A percentile compares a stretch with the other conserved stretches of the same genome.
phyloP scores from a whole-genome alignment of 1,140 invertebrate species.

The Aphidius ervi region DNA sequence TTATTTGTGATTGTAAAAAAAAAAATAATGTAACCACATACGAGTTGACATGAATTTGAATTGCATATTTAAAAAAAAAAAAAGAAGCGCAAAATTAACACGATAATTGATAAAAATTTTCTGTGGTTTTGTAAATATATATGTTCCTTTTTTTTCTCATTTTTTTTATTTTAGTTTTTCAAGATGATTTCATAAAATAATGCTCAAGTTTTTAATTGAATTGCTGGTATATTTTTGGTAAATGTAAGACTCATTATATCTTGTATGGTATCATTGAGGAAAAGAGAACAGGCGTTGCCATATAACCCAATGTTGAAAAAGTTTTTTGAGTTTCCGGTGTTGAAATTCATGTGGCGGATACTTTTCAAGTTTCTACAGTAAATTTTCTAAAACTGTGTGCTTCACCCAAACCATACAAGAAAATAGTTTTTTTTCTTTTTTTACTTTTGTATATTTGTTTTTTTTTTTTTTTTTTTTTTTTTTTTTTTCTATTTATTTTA shows the following conservation, averaged over 20 bases:
- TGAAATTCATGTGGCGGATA: slow-evolving; percentile 17
- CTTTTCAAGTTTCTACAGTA: slow-evolving; percentile 15
- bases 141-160: too few species aligned
- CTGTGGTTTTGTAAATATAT: neutral
- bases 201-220: too few species aligned
- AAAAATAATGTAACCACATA: slow-evolving; percentile 17
- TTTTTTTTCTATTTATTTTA: neutral
- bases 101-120: neutral
- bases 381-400: slow-evolving; percentile 15
- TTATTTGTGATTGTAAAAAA: slow-evolving; percentile 8
- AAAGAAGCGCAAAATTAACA: neutral
- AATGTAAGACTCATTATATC: too few species aligned
- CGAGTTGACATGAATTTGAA: neutral
- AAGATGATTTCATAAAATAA: too few species aligned
- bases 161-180: too few species aligned
- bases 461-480: slow-evolving; percentile 1
- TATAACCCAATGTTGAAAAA: slow-evolving; percentile 15
- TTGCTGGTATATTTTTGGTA: too few species aligned
- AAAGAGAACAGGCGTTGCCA: neutral
- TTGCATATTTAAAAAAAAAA: neutral
- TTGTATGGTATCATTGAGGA: too few species aligned
- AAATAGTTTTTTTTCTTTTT: slow-evolving; percentile 1
- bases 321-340: slow-evolving; percentile 17
- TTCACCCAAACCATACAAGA: too few species aligned
- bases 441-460: neutral